Percentiles rank a stretch among this genome's conserved stretches.
Conservation (phyloP, 2,113 vertebrate genomes). For the Dasyornis broadbenti region DNA sequence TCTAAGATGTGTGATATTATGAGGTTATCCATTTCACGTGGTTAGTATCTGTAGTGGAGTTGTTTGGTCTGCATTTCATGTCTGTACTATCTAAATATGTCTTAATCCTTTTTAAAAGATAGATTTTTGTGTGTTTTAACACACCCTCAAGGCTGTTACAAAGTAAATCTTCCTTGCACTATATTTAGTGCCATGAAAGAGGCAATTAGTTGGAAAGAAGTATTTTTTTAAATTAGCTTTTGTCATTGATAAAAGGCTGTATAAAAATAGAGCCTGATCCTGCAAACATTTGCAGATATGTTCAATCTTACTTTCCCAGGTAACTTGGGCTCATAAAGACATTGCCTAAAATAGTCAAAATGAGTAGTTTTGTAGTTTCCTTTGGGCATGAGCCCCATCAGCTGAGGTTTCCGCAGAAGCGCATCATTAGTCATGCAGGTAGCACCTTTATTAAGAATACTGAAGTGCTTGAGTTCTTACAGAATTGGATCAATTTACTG, state of each 20-base stretch:
- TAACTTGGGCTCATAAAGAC: not conserved
- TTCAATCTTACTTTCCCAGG: not conserved
- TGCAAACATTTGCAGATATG: not conserved
- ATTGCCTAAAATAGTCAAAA: not conserved
- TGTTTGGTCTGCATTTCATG: not conserved
- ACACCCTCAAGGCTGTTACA: not conserved
- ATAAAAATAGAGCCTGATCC: not conserved
- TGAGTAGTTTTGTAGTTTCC: not conserved
- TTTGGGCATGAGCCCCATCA: not conserved
- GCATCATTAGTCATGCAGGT: not conserved
- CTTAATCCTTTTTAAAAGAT: not conserved
- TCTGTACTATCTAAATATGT: not conserved
- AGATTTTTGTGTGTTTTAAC: not conserved
- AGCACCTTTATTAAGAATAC: not conserved
- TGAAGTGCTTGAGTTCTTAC: not conserved
- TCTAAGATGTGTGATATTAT: constrained; percentile 6
- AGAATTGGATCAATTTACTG: not conserved
- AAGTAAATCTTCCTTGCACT: not conserved
- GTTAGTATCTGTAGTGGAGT: not conserved
- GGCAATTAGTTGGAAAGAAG: not conserved
- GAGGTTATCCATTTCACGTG: constrained; percentile 48
- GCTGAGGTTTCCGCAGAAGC: not conserved
- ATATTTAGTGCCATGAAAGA: not conserved
- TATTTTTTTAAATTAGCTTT: not conserved
- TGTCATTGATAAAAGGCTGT: not conserved